Base-by-base conservation (phyloP, 2,113 vertebrate genomes). In the Grammomys surdaster region DNA sequence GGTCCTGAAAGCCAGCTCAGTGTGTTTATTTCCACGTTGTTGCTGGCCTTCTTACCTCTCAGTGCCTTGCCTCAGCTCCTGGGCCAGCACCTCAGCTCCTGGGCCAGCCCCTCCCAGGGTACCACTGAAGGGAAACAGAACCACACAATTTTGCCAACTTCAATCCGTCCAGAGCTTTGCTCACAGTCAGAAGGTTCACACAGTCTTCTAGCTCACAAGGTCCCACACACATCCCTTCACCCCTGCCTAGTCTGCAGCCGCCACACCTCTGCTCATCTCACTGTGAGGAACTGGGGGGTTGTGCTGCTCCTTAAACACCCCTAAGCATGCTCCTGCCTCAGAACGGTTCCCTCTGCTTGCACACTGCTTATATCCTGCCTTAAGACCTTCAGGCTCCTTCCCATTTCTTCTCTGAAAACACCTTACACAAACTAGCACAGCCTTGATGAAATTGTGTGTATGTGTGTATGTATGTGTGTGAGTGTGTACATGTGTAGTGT, bases 241-340 rank as follows among this genome's bases (percentile, higher is more conserved):
- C 28, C 43, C 2, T 51, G 69, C n/a, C 22, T 0, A 1, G 10
- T 31, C 51, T 36, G 60, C 22, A 12, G 10, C 4, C 7, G 58
- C 33, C 36, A 5, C 24, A 5, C 0, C 19, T 58, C 7, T 0
- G 3, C 14, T 33, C 81, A 6, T 48, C 36, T 19, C 10, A 1
- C 67, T 60, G 24, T 7, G n/a, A 24, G 56, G 11, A 5, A 0
- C 1, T 33, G 0, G 6, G 56, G 65, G 13, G 17, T 78, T 56
- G 8, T 2, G 4, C 40, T 36, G 40, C 36, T 8, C 69, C 54
- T 72, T 8, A 31, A 10, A 12, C n/a, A 1, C 1, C 2, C 7
- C 40, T 48, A 48, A 31, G 58, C 31, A 0, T 17, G 2, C 24
- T 11, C n/a, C 77, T 22, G 5, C 72, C 95, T 54, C 46, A 3